Percentiles rank a stretch among this genome's conserved stretches.
These are phyloP conservation scores for Diadema setosum DNA, from an alignment of 35 echinoderm and acorn worm genomes.

Conservation along the genomic window DNA sequence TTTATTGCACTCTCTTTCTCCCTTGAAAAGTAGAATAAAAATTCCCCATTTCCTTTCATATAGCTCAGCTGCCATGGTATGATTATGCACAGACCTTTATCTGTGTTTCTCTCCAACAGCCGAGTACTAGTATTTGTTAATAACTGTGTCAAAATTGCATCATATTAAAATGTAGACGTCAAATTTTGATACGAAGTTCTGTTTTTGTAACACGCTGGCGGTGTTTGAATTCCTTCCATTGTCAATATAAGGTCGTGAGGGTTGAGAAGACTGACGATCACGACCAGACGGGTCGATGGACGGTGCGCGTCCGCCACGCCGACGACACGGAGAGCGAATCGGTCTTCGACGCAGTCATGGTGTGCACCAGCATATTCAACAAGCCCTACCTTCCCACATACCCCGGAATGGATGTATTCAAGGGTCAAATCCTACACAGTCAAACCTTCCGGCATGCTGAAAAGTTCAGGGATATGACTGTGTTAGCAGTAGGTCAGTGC, in stretches of 20 bases:
- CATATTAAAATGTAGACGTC: no score
- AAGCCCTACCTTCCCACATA: conserved; percentile 16
- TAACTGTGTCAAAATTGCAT: no score
- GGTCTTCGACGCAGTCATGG: conserved; percentile 73
- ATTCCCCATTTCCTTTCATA: no score
- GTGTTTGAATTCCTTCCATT: neutral
- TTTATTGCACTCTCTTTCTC: no score
- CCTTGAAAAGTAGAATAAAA: no score
- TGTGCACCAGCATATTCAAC: conserved; percentile 70
- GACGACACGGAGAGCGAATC: conserved; percentile 6
- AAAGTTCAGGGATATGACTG: conserved; percentile 46
- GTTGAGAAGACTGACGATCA: conserved; percentile 60
- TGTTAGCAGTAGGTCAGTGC: conserved; percentile 78
- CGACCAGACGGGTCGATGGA: conserved; percentile 54
- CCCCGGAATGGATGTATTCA: conserved; percentile 60
- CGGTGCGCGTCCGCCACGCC: conserved; percentile 3
- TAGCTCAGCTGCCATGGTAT: no score
- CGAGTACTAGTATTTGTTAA: no score
- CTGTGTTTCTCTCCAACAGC: no score
- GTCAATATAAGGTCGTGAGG: neutral
- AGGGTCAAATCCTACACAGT: conserved; percentile 50
- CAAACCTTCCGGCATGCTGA: conserved; percentile 42
- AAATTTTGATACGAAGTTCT: no score
- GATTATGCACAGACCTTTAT: no score
- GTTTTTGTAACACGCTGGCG: no score